Conservation (phyloP, 2,888 invertebrate species). For the Tetropium fuscum region DNA sequence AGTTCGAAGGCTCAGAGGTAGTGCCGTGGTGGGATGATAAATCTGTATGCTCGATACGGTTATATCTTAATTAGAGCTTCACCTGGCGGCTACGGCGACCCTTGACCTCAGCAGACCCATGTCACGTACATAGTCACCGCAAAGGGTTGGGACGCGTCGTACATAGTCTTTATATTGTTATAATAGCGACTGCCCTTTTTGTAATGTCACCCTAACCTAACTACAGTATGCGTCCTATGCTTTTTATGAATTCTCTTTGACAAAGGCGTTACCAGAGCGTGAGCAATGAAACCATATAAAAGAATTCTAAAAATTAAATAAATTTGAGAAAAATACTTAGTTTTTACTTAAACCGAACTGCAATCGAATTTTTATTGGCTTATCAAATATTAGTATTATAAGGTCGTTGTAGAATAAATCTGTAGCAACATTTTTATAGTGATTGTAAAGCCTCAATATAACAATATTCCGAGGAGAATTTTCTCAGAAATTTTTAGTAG, state of each 20-base stretch:
- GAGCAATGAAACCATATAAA: too few relatives aligned
- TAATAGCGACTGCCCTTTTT: constrained; percentile 20
- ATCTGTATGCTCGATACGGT: constrained; percentile 35
- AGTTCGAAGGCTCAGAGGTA: constrained; percentile 10
- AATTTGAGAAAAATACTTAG: too few relatives aligned
- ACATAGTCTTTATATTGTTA: constrained; percentile 15
- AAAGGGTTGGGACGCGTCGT: constrained; percentile 14
- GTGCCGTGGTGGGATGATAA: constrained; percentile 30
- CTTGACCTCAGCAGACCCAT: constrained; percentile 36
- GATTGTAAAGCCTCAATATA: too few relatives aligned
- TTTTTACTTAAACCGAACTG: too few relatives aligned
- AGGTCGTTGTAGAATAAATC: too few relatives aligned
- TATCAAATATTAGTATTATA: too few relatives aligned
- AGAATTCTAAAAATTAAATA: too few relatives aligned
- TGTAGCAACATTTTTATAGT: too few relatives aligned
- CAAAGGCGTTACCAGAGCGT: constrained; percentile 3
- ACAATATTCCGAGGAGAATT: too few relatives aligned
- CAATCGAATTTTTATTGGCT: too few relatives aligned
- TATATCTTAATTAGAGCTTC: constrained; percentile 40
- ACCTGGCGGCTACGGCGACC: constrained; percentile 39
- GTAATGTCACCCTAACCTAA: constrained; percentile 13
- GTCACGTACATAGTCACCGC: constrained; percentile 32
- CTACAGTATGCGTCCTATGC: constrained; percentile 3
- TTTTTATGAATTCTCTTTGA: constrained; percentile 9
- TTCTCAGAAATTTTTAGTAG: too few relatives aligned